These are phyloP conservation scores for Operophtera brumata DNA, from an alignment of 2,888 invertebrate species.

Conservation along the genomic window DNA sequence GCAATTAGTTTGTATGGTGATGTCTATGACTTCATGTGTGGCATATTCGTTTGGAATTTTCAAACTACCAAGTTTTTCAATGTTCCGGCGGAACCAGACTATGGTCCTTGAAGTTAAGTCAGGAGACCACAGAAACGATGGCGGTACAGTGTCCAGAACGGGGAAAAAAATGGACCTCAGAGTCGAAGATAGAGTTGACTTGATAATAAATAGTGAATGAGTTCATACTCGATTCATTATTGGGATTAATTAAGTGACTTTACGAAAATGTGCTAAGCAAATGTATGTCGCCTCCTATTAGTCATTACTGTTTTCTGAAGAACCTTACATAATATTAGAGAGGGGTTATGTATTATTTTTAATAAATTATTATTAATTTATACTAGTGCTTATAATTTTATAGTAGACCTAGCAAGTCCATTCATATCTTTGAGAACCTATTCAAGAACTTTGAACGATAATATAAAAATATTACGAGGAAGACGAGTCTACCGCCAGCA, in stretches of 20 bases:
- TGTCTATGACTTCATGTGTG: slow-evolving; percentile 57
- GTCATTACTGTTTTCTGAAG: slow-evolving; percentile 2
- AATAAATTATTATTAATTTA: slow-evolving; percentile 10
- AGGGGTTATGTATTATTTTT: slow-evolving; percentile 17
- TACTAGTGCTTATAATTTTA: slow-evolving; percentile 2
- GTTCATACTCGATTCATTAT: neutral
- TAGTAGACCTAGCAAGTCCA: neutral
- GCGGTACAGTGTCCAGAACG: slow-evolving; percentile 29
- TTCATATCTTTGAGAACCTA: too few species aligned
- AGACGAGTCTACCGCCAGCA: too few species aligned
- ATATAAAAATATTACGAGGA: too few species aligned
- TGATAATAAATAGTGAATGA: slow-evolving; percentile 18
- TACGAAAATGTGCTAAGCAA: slow-evolving; percentile 2
- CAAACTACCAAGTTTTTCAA: slow-evolving; percentile 31
- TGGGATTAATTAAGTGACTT: slow-evolving; percentile 14
- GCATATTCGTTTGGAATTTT: slow-evolving; percentile 60
- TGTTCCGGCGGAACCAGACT: slow-evolving; percentile 25
- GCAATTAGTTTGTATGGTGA: slow-evolving; percentile 52
- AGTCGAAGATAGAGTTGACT: slow-evolving; percentile 7
- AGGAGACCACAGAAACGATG: slow-evolving; percentile 43
- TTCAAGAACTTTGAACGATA: too few species aligned
- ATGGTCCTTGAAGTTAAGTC: slow-evolving; percentile 21
- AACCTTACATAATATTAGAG: slow-evolving; percentile 9
- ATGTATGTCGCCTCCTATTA: neutral
- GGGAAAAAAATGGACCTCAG: slow-evolving; percentile 10